Conservation (phyloP, 1,140 invertebrate species). For the Brachystomella parvula region DNA sequence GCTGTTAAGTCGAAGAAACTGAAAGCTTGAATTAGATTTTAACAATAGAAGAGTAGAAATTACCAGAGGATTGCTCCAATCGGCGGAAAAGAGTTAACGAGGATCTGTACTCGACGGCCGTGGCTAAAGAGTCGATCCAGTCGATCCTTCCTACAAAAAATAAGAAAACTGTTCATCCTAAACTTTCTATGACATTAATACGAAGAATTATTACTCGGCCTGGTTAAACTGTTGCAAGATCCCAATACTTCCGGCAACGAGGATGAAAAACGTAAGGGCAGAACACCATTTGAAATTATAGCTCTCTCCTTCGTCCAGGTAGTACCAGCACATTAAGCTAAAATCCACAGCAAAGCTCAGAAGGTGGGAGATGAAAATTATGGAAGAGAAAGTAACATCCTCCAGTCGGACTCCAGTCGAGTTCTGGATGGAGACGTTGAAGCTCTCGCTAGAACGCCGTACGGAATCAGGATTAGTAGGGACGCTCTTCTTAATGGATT, state of each 20-base stretch:
- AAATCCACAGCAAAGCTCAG: slow-evolving; percentile 18
- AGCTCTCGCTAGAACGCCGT: neutral
- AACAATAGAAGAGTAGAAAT: neutral
- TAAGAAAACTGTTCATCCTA: neutral
- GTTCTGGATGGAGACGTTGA: neutral
- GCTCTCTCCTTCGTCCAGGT: neutral
- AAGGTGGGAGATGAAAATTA: slow-evolving; percentile 21
- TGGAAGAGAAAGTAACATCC: slow-evolving; percentile 20
- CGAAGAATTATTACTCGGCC: slow-evolving; percentile 13
- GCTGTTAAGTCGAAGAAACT: neutral
- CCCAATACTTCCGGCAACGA: slow-evolving; percentile 20
- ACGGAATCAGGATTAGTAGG: neutral
- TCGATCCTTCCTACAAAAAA: slow-evolving; percentile 13
- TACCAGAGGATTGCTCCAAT: slow-evolving; percentile 25
- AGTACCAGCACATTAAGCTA: slow-evolving; percentile 19
- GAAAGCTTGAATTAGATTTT: neutral
- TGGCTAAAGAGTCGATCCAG: slow-evolving; percentile 22
- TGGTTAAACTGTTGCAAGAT: slow-evolving; percentile 25
- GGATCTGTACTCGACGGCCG: slow-evolving; percentile 22
- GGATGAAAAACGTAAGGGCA: slow-evolving; percentile 14
- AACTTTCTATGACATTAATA: neutral
- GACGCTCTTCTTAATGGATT: neutral
- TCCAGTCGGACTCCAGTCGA: slow-evolving; percentile 8
- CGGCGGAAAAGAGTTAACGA: slow-evolving; percentile 27
- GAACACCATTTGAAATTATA: slow-evolving; percentile 20